Evolutionary conservation across 2,113 vertebrate species (phyloP), one percentile per base, ranked within the genome.

Genomic region (Mus spicilegus): DNA sequence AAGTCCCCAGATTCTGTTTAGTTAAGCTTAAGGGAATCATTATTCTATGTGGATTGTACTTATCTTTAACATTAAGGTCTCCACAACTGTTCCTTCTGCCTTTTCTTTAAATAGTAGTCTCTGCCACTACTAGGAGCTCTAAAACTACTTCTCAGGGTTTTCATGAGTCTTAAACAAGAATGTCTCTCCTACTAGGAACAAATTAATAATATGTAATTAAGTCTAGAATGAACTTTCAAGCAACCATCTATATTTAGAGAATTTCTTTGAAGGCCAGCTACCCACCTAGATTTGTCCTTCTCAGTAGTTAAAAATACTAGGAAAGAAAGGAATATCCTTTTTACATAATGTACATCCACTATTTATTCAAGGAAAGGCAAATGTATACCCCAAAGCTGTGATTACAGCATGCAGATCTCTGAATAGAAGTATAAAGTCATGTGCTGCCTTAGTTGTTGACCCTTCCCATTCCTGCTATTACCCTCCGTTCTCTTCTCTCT

Each of bases 241-340:
- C 51, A 10, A 76, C 80, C 76, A 54, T 93, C 6, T 28, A 54
- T 13, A 14, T 63, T 78, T 90, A 42, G 39, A 75, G 76, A 90
- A 54, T 63, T 84, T 92, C 28, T 82, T 42, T 72, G 81, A 84
- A 30, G 7, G 46, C 67, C 28, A 63, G n/a, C 13, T 69, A 4
- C 19, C 78, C 36, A 90, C 63, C 54, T 92, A 56, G 49, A 70
- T 90, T 93, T 88, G 33, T 87, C 46, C 65, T 93, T 78, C 61
- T 69, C 42, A 51, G 46, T 85, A 80, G 7, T 73, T 93, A 88
- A 78, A 36, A 78, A 56, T 84, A 4, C 36, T 26, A 67, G 5
- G 73, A 33, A 81, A 8, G 24, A 42, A 96, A 93, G 86, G 1
- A 91, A 28, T 9, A 46, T 20, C 63, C 12, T 85, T 54, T 78